Percentiles rank a stretch among this genome's conserved stretches.
Evolutionary conservation across 2,113 vertebrate genomes (phyloP).

Genomic region (Odontesthes bonariensis): DNA sequence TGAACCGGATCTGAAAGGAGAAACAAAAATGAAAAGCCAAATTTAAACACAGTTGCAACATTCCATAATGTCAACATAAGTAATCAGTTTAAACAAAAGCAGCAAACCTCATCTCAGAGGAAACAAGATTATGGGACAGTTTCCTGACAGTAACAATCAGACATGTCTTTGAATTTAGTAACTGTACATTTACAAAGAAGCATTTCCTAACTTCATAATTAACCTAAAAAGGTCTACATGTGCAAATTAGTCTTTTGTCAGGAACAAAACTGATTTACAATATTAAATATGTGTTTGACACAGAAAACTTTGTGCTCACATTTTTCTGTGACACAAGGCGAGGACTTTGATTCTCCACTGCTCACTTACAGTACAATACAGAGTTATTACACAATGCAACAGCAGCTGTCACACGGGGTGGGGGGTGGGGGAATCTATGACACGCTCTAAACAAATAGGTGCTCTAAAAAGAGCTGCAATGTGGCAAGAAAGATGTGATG

Average conservation of each 20-base stretch:
- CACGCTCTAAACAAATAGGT: conserved; percentile 15
- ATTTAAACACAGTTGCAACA: conserved; percentile 35
- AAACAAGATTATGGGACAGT: conserved; percentile 25
- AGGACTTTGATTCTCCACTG: conserved; percentile 25
- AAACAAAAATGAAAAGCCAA: neutral
- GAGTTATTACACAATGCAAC: conserved; percentile 42
- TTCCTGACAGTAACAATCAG: conserved; percentile 39
- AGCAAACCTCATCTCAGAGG: conserved; percentile 39
- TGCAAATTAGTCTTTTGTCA: conserved; percentile 66
- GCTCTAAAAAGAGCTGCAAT: conserved; percentile 21
- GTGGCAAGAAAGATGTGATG: conserved; percentile 30
- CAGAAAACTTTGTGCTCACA: conserved; percentile 29
- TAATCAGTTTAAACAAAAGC: conserved; percentile 60
- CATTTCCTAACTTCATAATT: conserved; percentile 39
- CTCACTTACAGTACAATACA: conserved; percentile 44
- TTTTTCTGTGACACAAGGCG: conserved; percentile 37
- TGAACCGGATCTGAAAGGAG: conserved; percentile 20
- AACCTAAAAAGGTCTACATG: conserved; percentile 67
- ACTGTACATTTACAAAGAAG: conserved; percentile 65
- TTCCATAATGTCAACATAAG: conserved; percentile 53
- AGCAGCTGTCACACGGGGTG: conserved; percentile 34
- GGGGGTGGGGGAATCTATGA: conserved; percentile 14
- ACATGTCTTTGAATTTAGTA: conserved; percentile 45
- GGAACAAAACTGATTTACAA: conserved; percentile 48
- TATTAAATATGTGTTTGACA: conserved; percentile 33